These are phyloP conservation scores for Atta cephalotes DNA, from an alignment of 1,140 invertebrate species.

Conservation along the genomic window DNA sequence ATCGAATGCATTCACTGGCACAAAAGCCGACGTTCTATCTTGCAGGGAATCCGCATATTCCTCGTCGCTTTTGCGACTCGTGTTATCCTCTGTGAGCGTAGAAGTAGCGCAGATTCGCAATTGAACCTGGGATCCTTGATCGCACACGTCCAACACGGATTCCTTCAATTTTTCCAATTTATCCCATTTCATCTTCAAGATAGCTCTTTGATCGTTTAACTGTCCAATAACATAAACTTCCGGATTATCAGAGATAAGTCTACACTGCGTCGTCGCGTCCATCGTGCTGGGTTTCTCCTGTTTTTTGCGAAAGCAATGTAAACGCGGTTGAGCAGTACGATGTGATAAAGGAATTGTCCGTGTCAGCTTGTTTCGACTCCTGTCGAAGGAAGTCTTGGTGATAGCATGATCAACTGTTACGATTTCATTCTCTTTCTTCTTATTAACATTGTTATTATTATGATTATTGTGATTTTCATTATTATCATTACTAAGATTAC, in stretches of 20 bases:
- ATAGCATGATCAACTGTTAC: background rate
- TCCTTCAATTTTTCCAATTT: slow-evolving; percentile 78
- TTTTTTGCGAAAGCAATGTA: slow-evolving; percentile 37
- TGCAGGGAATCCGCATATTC: background rate
- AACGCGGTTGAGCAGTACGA: background rate
- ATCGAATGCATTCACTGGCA: slow-evolving; percentile 79
- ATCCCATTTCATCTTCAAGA: slow-evolving; percentile 74
- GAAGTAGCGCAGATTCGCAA: background rate
- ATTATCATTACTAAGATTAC: background rate
- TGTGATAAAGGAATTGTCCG: slow-evolving; percentile 23
- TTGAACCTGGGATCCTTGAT: background rate
- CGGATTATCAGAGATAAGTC: slow-evolving; percentile 52
- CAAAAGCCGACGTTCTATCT: slow-evolving; percentile 79
- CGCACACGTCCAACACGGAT: background rate
- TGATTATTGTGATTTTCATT: slow-evolving; percentile 19
- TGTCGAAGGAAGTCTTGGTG: slow-evolving; percentile 8
- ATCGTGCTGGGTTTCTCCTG: slow-evolving; percentile 59
- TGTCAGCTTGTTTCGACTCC: slow-evolving; percentile 15
- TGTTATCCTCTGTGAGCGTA: background rate
- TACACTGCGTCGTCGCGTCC: slow-evolving; percentile 79
- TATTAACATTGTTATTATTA: background rate
- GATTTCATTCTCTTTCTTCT: background rate
- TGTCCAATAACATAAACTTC: slow-evolving; percentile 56
- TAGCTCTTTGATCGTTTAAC: slow-evolving; percentile 44
- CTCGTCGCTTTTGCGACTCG: background rate